Percentiles rank a stretch among this genome's conserved stretches.
These are phyloP conservation scores for Drosophila setifemur DNA, from an alignment of 1,140 invertebrate species.

Conservation along the genomic window DNA sequence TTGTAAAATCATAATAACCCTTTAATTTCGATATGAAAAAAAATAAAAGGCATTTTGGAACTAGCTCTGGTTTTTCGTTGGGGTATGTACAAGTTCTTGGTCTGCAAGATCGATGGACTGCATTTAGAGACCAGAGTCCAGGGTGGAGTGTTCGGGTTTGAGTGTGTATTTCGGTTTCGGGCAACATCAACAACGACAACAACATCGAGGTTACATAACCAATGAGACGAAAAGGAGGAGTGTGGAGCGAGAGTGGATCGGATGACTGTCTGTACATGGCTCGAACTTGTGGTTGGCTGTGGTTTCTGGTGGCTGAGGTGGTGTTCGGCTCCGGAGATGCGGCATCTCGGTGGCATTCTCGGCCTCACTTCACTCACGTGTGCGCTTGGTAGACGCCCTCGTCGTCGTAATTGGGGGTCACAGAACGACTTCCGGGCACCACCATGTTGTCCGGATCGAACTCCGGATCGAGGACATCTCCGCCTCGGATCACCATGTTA, in stretches of 20 bases:
- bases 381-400: conserved; percentile 78
- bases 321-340: conserved; percentile 25
- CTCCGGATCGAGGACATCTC: conserved; percentile 68
- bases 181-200: conserved; percentile 59
- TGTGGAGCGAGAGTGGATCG: conserved; percentile 39
- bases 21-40: background rate
- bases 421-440: conserved; percentile 74
- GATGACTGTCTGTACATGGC: conserved; percentile 72
- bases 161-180: conserved; percentile 14
- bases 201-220: conserved; percentile 60
- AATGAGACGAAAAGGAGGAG: conserved; percentile 41
- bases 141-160: conserved; percentile 5
- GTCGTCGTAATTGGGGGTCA: conserved; percentile 71
- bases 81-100: conserved; percentile 69
- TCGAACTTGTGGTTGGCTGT: conserved; percentile 42
- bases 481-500: conserved; percentile 77
- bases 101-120: conserved; percentile 54
- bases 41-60: background rate
- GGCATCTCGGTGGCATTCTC: conserved; percentile 1
- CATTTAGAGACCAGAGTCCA: conserved; percentile 31
- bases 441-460: conserved; percentile 81
- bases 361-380: conserved; percentile 74
- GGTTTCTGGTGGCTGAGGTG: conserved; percentile 30
- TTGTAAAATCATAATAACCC: too few relatives aligned
- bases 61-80: background rate